Evolutionary conservation across 2,797 vertebrate species (phyloP).

Genomic region (Nasua narica): DNA sequence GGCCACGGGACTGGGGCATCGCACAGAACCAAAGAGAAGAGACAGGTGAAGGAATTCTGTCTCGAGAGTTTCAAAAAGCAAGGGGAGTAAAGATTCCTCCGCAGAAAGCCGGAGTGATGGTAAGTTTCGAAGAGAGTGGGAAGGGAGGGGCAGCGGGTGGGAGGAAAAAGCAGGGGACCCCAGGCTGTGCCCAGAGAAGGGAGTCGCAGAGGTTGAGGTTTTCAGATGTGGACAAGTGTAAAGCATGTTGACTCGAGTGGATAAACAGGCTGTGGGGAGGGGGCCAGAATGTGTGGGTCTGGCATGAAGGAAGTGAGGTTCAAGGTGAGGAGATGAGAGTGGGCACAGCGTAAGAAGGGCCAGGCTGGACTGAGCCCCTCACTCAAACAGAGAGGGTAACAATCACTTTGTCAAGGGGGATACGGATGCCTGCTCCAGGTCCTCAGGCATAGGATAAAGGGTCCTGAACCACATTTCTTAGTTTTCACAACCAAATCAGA

Average conservation of each 20-base stretch:
- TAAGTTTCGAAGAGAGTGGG: background rate
- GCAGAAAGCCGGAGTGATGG: accelerated
- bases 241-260: background rate
- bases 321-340: background rate
- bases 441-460: background rate
- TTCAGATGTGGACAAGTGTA: background rate
- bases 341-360: background rate
- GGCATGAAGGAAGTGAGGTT: too few species aligned
- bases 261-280: too few species aligned
- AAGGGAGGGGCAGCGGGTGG: background rate
- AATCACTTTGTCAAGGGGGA: background rate
- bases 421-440: background rate
- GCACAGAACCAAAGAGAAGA: background rate
- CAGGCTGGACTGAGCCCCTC: background rate
- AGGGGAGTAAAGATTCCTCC: background rate
- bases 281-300: too few species aligned
- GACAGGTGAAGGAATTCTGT: accelerated
- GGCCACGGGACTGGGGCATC: accelerated
- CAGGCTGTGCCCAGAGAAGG: background rate
- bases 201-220: background rate
- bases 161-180: background rate
- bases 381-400: background rate
- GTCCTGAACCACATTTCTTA: background rate
- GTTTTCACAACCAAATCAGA: background rate
- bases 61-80: background rate